Conservation (phyloP, 1,140 invertebrate species). For the Sitodiplosis mosellana region DNA sequence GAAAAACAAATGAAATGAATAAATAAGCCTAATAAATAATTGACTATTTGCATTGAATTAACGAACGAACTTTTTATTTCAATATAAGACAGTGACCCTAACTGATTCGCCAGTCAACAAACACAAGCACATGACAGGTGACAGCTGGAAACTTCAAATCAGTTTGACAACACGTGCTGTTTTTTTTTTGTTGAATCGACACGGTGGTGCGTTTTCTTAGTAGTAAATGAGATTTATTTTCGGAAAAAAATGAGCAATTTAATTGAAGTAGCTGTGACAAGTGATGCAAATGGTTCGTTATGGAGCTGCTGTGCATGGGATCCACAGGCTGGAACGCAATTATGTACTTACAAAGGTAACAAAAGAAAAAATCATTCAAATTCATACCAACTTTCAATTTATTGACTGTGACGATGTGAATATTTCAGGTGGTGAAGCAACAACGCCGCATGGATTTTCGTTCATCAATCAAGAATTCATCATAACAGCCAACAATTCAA, state of each 20-base stretch:
- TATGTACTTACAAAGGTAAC: conserved; percentile 48
- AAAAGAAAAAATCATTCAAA: not conserved
- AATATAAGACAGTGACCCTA: too few relatives aligned
- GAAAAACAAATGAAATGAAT: too few relatives aligned
- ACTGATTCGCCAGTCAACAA: too few relatives aligned
- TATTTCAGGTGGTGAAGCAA: conserved; percentile 30
- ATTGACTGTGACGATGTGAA: not conserved
- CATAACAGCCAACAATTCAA: conserved; percentile 44
- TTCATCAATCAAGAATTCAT: conserved; percentile 52
- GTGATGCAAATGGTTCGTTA: conserved; percentile 41
- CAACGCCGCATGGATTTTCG: conserved; percentile 36
- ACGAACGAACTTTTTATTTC: too few relatives aligned
- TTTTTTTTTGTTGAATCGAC: too few relatives aligned
- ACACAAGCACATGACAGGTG: too few relatives aligned
- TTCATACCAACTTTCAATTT: not conserved
- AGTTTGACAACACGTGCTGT: too few relatives aligned
- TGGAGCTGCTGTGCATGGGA: conserved; percentile 53
- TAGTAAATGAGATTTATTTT: too few relatives aligned
- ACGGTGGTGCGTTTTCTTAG: too few relatives aligned
- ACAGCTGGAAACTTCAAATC: too few relatives aligned
- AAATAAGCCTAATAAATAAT: too few relatives aligned
- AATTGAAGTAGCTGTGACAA: conserved; percentile 40
- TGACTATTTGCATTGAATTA: too few relatives aligned
- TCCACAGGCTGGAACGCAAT: conserved; percentile 45
- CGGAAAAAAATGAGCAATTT: conserved; percentile 27